Evolutionary conservation across 2,113 vertebrate species (phyloP).

Genomic region (Lethenteron reissneri): DNA sequence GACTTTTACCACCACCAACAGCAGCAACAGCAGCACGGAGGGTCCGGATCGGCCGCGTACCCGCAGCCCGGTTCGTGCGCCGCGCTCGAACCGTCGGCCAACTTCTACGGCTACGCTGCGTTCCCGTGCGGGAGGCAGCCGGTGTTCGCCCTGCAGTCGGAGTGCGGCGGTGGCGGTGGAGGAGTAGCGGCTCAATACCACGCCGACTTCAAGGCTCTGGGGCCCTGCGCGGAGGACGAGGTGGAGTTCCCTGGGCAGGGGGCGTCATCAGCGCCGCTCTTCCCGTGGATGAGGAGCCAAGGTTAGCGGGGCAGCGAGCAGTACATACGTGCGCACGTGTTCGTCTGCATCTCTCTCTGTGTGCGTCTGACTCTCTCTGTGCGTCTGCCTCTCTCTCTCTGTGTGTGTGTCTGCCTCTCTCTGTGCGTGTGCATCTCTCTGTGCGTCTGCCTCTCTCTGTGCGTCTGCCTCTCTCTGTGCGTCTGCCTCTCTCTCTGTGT

Average conservation of each 20-base stretch:
- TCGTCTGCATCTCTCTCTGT: background rate
- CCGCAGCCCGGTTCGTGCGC: background rate
- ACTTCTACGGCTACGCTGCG: constrained; percentile 5
- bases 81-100: background rate
- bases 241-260: background rate
- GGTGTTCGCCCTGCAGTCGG: background rate
- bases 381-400: no score
- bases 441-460: no score
- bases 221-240: background rate
- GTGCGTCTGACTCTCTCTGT: no score
- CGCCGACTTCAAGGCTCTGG: background rate
- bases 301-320: background rate
- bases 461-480: no score
- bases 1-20: background rate
- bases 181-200: background rate
- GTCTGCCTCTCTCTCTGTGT: no score
- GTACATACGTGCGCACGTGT: background rate
- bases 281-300: background rate
- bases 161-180: background rate
- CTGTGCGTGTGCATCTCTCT: no score
- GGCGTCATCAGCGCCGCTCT: background rate
- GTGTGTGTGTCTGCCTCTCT: no score
- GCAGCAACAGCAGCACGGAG: no score
- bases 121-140: background rate
- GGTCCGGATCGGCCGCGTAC: background rate